A percentile compares a stretch with the other conserved stretches of the same genome.
These are phyloP conservation scores for Drosophila anomelani DNA, from an alignment of 2,888 invertebrate species.

Conservation along the genomic window DNA sequence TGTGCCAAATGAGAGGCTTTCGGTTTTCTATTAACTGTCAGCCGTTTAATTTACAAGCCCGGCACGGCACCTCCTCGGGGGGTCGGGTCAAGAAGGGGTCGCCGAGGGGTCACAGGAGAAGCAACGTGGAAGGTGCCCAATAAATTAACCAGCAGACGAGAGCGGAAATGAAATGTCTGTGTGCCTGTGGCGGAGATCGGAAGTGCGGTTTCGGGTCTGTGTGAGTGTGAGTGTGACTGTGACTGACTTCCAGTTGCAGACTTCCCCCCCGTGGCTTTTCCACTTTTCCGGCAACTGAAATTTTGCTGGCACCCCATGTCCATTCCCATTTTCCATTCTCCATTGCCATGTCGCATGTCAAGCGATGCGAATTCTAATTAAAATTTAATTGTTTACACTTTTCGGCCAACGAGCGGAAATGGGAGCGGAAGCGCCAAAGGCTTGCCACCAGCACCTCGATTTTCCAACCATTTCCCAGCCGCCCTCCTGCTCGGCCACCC, in stretches of 20 bases:
- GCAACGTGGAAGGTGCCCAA: conserved; percentile 41
- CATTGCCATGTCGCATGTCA: conserved; percentile 56
- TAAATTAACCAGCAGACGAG: conserved; percentile 62
- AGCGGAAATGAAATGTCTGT: conserved; percentile 44
- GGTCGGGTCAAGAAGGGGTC: conserved; percentile 18
- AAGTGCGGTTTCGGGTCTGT: conserved; percentile 32
- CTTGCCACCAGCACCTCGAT: conserved; percentile 24
- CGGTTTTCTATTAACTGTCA: conserved; percentile 75
- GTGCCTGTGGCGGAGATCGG: conserved; percentile 40
- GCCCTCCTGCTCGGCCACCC: neutral
- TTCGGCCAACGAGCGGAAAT: conserved; percentile 67
- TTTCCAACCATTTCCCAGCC: conserved; percentile 6
- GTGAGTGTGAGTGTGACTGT: conserved; percentile 7
- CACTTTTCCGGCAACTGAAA: conserved; percentile 28
- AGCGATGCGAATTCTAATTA: conserved; percentile 75
- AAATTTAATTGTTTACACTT: conserved; percentile 79
- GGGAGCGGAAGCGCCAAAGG: conserved; percentile 49
- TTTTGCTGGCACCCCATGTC: conserved; percentile 15
- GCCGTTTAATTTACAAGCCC: conserved; percentile 68
- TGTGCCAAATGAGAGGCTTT: conserved; percentile 71
- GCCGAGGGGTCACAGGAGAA: neutral
- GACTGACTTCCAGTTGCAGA: conserved; percentile 13
- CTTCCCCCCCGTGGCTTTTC: conserved; percentile 1
- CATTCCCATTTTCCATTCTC: conserved; percentile 21
- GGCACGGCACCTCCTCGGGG: conserved; percentile 3